These are phyloP conservation scores for Sorex maritimensis DNA, from an alignment of 2,797 vertebrate species.

Conservation along the genomic window DNA sequence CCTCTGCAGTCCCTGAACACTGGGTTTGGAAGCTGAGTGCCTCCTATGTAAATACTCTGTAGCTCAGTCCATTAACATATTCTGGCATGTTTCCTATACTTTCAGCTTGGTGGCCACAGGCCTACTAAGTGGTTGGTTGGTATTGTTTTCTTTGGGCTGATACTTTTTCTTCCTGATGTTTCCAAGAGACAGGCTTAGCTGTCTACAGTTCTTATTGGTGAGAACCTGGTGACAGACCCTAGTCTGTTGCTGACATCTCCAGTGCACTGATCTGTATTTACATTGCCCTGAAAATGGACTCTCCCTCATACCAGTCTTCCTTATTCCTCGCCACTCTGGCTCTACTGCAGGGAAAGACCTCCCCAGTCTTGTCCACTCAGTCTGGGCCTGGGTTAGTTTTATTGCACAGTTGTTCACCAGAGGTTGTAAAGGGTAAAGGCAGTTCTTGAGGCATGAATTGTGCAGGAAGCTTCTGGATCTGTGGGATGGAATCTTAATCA, in stretches of 20 bases:
- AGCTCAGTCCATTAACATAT: slow-evolving; percentile 39
- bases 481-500: slow-evolving; percentile 13
- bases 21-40: slow-evolving; percentile 51
- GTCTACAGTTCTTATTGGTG: slow-evolving; percentile 56
- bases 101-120: slow-evolving; percentile 53
- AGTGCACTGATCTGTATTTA: slow-evolving; percentile 77
- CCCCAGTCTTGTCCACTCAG: slow-evolving; percentile 49
- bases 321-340: slow-evolving; percentile 66
- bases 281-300: slow-evolving; percentile 59
- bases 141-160: not conserved
- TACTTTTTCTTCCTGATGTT: slow-evolving; percentile 74
- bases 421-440: not conserved
- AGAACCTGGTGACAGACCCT: slow-evolving; percentile 69
- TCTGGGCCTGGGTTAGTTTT: slow-evolving; percentile 8
- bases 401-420: slow-evolving; percentile 69
- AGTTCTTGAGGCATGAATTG: slow-evolving; percentile 26
- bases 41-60: slow-evolving; percentile 47
- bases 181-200: slow-evolving; percentile 68
- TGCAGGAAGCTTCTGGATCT: slow-evolving; percentile 43
- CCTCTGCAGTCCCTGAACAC: slow-evolving; percentile 9
- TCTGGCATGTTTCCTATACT: slow-evolving; percentile 64
- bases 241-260: slow-evolving; percentile 65
- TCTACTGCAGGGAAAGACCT: slow-evolving; percentile 55
- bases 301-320: slow-evolving; percentile 61
- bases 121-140: slow-evolving; percentile 53